A percentile compares a stretch with the other conserved stretches of the same genome.
Evolutionary conservation across 2,113 vertebrate species (phyloP).

Genomic region (Silurus asotus): DNA sequence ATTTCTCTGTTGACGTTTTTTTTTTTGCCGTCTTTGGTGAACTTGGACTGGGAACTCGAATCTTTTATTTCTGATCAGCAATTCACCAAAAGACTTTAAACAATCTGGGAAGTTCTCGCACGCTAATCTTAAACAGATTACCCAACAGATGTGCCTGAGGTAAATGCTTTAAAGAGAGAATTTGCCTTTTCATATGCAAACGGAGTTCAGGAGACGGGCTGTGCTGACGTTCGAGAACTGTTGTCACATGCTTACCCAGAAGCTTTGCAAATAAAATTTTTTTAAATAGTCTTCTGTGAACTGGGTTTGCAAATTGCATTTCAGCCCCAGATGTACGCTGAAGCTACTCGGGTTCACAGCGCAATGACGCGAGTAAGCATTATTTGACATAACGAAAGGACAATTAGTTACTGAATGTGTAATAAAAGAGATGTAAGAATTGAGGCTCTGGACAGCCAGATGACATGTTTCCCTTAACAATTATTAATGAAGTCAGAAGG

Average conservation of each 20-base stretch:
- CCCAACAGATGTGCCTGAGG: not conserved
- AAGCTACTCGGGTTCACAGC: not conserved
- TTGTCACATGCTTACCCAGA: not conserved
- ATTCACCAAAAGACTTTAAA: slow-evolving; percentile 28
- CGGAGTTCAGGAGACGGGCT: not conserved
- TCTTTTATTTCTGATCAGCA: slow-evolving; percentile 38
- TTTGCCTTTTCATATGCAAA: slow-evolving; percentile 11
- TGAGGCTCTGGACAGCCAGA: not conserved
- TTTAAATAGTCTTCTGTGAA: not conserved
- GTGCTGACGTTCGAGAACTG: not conserved
- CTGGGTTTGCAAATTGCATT: not conserved
- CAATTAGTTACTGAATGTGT: not conserved
- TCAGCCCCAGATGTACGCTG: not conserved
- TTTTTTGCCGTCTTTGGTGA: not conserved
- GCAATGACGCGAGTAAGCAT: no score
- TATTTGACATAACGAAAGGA: not conserved
- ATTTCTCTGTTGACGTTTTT: not conserved
- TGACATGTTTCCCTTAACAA: not conserved
- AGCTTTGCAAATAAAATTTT: slow-evolving; percentile 33
- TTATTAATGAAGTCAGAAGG: not conserved
- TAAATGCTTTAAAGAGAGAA: not conserved
- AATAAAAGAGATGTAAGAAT: not conserved
- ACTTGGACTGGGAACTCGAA: not conserved
- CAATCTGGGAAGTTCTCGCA: slow-evolving; percentile 29
- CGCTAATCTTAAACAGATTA: slow-evolving; percentile 13